Evolutionary conservation across 1,140 invertebrate genomes (phyloP).

Genomic region (Bombus huntii): DNA sequence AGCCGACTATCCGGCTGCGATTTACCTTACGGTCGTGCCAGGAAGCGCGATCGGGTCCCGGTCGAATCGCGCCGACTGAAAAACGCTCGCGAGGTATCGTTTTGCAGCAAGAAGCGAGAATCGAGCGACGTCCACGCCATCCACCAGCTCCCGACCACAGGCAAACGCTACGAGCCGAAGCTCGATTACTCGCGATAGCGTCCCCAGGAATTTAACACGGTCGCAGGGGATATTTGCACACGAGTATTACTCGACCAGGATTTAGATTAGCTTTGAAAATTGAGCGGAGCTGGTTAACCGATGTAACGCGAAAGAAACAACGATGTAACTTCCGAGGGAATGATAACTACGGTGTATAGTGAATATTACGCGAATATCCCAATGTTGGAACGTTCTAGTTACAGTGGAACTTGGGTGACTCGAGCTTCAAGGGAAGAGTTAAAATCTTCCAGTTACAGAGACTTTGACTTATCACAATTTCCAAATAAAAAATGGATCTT

Average conservation of each 20-base stretch:
- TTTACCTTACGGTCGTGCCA: slow-evolving; percentile 41
- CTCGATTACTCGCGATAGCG: slow-evolving; percentile 45
- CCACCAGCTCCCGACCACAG: slow-evolving; percentile 4
- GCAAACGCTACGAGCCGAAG: neutral
- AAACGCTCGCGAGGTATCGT: slow-evolving; percentile 34
- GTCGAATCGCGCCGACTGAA: slow-evolving; percentile 33
- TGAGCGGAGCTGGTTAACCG: neutral
- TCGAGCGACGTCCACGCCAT: neutral
- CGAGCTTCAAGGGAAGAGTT: no score
- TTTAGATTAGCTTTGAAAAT: neutral
- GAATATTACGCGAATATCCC: no score
- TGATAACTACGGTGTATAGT: no score
- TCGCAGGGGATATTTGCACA: slow-evolving; percentile 27
- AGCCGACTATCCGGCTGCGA: slow-evolving; percentile 50
- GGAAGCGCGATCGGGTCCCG: slow-evolving; percentile 1
- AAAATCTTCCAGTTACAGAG: no score
- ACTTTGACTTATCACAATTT: no score
- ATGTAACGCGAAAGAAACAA: no score
- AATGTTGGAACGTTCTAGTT: no score
- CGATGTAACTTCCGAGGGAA: no score
- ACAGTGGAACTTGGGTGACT: no score
- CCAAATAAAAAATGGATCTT: no score
- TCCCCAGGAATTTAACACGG: slow-evolving; percentile 19
- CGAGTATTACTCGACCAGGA: neutral
- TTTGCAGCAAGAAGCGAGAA: slow-evolving; percentile 6